A percentile compares a stretch with the other conserved stretches of the same genome.
phyloP scores from a whole-genome alignment of 2,888 invertebrate species.

The Watsonalla binaria region DNA sequence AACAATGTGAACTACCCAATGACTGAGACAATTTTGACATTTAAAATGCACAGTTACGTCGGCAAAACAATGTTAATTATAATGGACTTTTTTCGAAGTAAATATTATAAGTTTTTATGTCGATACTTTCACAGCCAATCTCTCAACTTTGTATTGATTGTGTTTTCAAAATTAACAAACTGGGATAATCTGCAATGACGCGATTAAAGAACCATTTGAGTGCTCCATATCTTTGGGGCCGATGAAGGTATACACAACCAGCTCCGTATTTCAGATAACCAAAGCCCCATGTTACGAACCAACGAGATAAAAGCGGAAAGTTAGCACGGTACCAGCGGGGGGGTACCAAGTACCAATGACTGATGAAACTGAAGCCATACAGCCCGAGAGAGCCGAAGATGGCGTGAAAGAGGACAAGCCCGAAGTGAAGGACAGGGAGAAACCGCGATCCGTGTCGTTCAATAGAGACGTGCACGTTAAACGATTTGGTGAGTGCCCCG shows the following conservation, averaged over 20 bases:
- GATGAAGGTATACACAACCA: constrained; percentile 1
- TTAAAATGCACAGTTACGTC: too few species aligned
- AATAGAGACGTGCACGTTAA: constrained; percentile 95
- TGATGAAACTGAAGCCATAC: constrained; percentile 57
- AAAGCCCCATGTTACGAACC: constrained; percentile 57
- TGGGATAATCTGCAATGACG: too few species aligned
- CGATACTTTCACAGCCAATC: too few species aligned
- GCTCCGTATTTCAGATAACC: constrained; percentile 59
- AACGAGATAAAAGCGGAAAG: constrained; percentile 40
- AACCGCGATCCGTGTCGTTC: constrained; percentile 88
- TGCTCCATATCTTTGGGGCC: too few species aligned
- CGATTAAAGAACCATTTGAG: too few species aligned
- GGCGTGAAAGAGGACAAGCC: constrained; percentile 49
- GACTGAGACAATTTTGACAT: not conserved
- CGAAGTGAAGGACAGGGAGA: constrained; percentile 58
- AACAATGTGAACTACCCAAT: not conserved
- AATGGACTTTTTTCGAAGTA: too few species aligned
- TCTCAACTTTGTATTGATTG: too few species aligned
- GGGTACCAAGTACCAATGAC: constrained; percentile 71
- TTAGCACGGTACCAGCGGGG: constrained; percentile 47
- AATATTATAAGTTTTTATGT: too few species aligned
- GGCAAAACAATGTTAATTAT: too few species aligned
- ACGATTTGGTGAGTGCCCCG: constrained; percentile 86
- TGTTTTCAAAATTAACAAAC: too few species aligned
- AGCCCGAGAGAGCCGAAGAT: constrained; percentile 61